Base-by-base conservation (phyloP, 1,140 invertebrate species). In the Camponotus vicinus region DNA sequence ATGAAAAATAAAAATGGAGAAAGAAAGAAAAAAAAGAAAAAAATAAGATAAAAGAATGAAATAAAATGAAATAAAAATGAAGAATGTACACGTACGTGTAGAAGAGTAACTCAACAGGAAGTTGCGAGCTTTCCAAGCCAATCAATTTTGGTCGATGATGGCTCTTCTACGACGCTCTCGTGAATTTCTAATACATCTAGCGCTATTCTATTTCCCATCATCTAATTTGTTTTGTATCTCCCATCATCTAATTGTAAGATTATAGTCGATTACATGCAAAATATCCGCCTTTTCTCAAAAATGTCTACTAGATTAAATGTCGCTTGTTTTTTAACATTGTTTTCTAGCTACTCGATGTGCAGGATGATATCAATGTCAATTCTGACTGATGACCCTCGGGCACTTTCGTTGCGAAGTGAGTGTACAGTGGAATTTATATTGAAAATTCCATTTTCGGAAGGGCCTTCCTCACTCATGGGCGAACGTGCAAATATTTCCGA, bases 401-500 rank as follows among this genome's bases (percentile, higher is more conserved):
- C 66, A 15, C 27, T 59, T 61, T 61, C 79, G 32, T 75, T 49
- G 55, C 55, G 55, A 21, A n/a, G 32, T 59, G 67, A 27, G 45
- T 69, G 67, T 32, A 52, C 49, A 15, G 49, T 52, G 79, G 79
- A 75, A 83, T 83, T 75, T 83, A 73, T 73, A 83, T 83, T 83
- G 79, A 75, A 83, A 83, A 75, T 83, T 75, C 79, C 69, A 73
- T 83, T 83, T 83, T 83, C 69, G 67, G 55, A 73, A 75, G 27
- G 69, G 27, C 27, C 27, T 37, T 40, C 37, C 64, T 55, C 78
- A 21, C 34, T 70, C 78, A 57, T 37, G 32, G 21, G 15, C 64
- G 69, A 49, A 27, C 79, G 79, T 83, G 79, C 79, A 83, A 83
- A 75, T 83, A 83, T 83, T 75, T 83, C 69, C 55, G 79, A 18